phyloP scores from a whole-genome alignment of 35 echinoderm and acorn worm species.

The Eucidaris tribuloides region DNA sequence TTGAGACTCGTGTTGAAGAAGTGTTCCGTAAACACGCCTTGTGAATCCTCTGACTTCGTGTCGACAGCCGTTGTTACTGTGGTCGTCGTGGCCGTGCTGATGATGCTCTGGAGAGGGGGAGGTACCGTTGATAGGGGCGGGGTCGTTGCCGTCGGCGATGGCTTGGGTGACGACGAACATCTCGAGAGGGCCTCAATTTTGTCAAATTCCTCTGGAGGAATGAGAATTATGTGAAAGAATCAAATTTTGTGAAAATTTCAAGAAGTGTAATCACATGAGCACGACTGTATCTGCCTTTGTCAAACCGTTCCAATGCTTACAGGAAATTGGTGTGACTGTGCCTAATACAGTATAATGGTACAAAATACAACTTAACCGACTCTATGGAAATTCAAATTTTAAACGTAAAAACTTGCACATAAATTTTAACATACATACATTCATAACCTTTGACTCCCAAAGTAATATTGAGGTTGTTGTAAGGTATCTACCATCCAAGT shows the following conservation, averaged over 20 bases:
- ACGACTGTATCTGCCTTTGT: neutral
- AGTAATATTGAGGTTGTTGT: no score
- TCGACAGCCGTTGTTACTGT: slow-evolving; percentile 38
- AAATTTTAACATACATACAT: no score
- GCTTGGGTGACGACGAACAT: slow-evolving; percentile 31
- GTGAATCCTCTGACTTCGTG: slow-evolving; percentile 2
- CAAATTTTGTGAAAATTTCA: neutral
- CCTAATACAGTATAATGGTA: neutral
- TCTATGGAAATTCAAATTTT: neutral
- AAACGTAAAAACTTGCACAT: neutral
- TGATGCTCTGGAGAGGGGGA: slow-evolving; percentile 11
- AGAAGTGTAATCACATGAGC: neutral
- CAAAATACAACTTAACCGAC: neutral
- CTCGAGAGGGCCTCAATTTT: slow-evolving; percentile 75
- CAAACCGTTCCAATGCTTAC: neutral
- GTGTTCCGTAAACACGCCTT: neutral
- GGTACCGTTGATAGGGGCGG: slow-evolving; percentile 15
- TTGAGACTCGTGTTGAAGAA: slow-evolving; percentile 61
- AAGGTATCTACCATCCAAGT: no score
- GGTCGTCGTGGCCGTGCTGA: slow-evolving; percentile 3
- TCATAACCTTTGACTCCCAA: no score
- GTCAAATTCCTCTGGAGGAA: slow-evolving; percentile 66
- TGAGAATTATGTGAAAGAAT: neutral
- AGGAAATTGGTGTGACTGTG: neutral
- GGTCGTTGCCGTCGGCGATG: slow-evolving; percentile 24